A percentile compares a stretch with the other conserved stretches of the same genome.
Evolutionary conservation across 2,888 invertebrate species (phyloP).

Genomic region (Tetranychus truncatus): DNA sequence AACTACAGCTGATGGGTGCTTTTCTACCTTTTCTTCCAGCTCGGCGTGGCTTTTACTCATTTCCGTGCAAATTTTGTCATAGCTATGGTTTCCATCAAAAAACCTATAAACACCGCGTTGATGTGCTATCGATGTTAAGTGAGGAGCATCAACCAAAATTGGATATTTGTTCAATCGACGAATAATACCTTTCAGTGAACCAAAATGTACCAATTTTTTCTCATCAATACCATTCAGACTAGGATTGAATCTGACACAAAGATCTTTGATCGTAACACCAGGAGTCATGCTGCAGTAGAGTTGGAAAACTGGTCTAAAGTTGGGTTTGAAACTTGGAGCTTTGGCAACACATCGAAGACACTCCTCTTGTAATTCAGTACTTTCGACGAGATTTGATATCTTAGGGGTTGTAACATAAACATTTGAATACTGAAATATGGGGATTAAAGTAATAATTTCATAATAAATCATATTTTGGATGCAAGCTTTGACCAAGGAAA

Average conservation of each 20-base stretch:
- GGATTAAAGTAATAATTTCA: slow-evolving; percentile 52
- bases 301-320: slow-evolving; percentile 49
- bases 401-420: slow-evolving; percentile 57
- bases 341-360: slow-evolving; percentile 40
- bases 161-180: slow-evolving; percentile 46
- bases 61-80: slow-evolving; percentile 77
- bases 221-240: slow-evolving; percentile 43
- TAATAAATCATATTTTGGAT: slow-evolving; percentile 74
- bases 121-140: slow-evolving; percentile 23
- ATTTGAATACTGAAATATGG: slow-evolving; percentile 66
- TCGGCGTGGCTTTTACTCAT: slow-evolving; percentile 34
- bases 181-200: slow-evolving; percentile 63
- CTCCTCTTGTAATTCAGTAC: slow-evolving; percentile 47
- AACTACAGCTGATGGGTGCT: slow-evolving; percentile 53
- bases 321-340: slow-evolving; percentile 42
- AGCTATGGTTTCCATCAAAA: slow-evolving; percentile 59
- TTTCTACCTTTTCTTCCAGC: slow-evolving; percentile 45
- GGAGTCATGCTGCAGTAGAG: slow-evolving; percentile 58
- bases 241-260: slow-evolving; percentile 54
- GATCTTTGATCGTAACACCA: slow-evolving; percentile 53
- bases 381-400: slow-evolving; percentile 37
- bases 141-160: slow-evolving; percentile 24
- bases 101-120: slow-evolving; percentile 33
- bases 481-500: slow-evolving; percentile 78
- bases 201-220: slow-evolving; percentile 63